Base-by-base conservation (phyloP, 1,140 invertebrate species). In the Eumaeus atala region DNA sequence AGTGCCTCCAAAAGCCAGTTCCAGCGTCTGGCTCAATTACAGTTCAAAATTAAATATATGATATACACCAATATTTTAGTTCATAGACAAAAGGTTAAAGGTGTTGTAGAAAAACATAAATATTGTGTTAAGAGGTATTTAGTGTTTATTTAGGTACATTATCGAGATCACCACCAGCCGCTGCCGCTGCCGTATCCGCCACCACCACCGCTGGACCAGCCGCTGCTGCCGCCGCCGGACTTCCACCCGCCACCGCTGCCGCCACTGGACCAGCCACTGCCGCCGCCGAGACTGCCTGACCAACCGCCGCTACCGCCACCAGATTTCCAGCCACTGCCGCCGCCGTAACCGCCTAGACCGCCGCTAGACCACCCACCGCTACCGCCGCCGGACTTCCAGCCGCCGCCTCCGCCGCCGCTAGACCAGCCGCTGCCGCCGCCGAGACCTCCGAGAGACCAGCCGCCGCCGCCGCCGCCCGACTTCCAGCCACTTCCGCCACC, bases 351-450 rank as follows among this genome's bases (percentile, higher is more conserved):
- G n/a, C n/a, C n/a, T n/a, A n/a, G n/a, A n/a, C n/a, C n/a, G n/a
- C n/a, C n/a, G n/a, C 33, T n/a, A n/a, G n/a, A 62, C 66, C 67
- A 64, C 48, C 64, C 61, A 9, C 62, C 59, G 16, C 63, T 62
- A 48, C 67, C 47, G 48, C 64, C 59, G 6, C 56, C 56, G 12
- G 60, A 48, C 35, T 51, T 60, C 57, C 59, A 62, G 17, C 70
- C 67, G 42, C 69, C 56, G 50, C 58, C 52, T 16, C 70, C 62
- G 21, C 68, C 66, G 49, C 67, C 56, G 14, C 44, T 34, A 34
- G 56, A 59, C 59, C 56, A 67, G 51, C 66, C 58, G 9, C 66
- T 58, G 18, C 60, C 52, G 35, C 52, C 38, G 4, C 59, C 58
- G 21, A n/a, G n/a, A n/a, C n/a, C n/a, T n/a, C 62, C 56, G 56